Evolutionary conservation across 2,888 invertebrate species (phyloP).

Genomic region (Drepana falcataria): DNA sequence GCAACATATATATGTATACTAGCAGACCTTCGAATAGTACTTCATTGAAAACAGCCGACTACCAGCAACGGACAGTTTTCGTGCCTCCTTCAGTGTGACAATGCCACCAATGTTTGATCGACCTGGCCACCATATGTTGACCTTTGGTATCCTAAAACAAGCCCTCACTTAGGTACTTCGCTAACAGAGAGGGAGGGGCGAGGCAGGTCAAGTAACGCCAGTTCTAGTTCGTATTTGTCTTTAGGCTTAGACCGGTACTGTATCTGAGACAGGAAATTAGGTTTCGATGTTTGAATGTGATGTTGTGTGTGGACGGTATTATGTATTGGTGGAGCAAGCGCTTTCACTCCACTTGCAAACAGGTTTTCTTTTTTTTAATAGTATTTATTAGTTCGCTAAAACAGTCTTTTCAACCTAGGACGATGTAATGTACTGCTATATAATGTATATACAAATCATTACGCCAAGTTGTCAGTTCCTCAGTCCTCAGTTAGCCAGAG

Average conservation of each 20-base stretch:
- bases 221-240: slow-evolving; percentile 63
- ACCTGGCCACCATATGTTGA: slow-evolving; percentile 27
- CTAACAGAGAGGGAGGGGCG: slow-evolving; percentile 11
- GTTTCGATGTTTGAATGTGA: slow-evolving; percentile 70
- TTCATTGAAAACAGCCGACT: not conserved
- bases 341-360: too few species aligned
- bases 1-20: too few species aligned
- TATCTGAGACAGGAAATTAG: slow-evolving; percentile 78
- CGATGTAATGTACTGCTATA: too few species aligned
- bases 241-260: slow-evolving; percentile 59
- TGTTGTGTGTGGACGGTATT: slow-evolving; percentile 37
- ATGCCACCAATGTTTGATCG: slow-evolving; percentile 31
- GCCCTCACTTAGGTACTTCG: slow-evolving; percentile 12
- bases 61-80: slow-evolving; percentile 25
- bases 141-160: slow-evolving; percentile 20
- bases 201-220: slow-evolving; percentile 34
- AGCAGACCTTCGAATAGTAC: too few species aligned
- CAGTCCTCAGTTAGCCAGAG: too few species aligned
- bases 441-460: too few species aligned
- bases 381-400: too few species aligned
- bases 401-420: too few species aligned
- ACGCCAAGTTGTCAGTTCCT: too few species aligned
- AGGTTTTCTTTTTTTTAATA: too few species aligned
- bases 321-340: slow-evolving; percentile 20
- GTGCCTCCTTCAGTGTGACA: slow-evolving; percentile 33